Percentiles rank a stretch among this genome's conserved stretches.
Evolutionary conservation across 2,113 vertebrate species (phyloP).

Genomic region (Indri indri): DNA sequence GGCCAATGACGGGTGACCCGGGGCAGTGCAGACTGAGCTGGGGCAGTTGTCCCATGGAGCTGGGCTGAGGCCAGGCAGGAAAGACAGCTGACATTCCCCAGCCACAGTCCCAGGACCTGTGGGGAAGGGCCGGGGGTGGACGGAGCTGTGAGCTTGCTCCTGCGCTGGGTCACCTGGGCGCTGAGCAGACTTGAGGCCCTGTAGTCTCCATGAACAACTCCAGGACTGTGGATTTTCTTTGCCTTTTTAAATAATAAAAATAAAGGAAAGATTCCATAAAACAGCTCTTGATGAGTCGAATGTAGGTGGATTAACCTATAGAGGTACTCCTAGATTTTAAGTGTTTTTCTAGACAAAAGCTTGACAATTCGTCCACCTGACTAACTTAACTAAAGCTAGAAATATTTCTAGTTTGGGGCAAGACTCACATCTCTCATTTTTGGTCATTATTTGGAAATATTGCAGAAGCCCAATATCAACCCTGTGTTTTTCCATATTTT

Average conservation of each 20-base stretch:
- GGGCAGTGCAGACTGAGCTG: fast-evolving
- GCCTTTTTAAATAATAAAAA: no score
- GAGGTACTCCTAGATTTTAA: background rate
- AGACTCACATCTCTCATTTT: background rate
- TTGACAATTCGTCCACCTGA: background rate
- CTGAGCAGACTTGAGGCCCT: no score
- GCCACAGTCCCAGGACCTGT: background rate
- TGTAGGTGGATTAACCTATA: no score
- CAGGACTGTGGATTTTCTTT: background rate
- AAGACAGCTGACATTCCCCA: background rate
- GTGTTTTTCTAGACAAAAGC: background rate
- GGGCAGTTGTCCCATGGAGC: no score
- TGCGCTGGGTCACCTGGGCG: background rate
- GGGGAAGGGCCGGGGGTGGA: background rate
- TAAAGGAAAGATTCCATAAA: background rate
- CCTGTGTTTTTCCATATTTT: background rate
- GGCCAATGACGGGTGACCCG: fast-evolving
- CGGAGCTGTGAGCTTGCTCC: fast-evolving
- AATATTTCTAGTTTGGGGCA: background rate
- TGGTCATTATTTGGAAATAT: background rate
- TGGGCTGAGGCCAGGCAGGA: background rate
- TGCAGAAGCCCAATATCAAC: no score
- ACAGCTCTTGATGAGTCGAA: background rate
- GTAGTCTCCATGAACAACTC: background rate
- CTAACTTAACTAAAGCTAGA: background rate